phyloP scores from a whole-genome alignment of 2,888 invertebrate genomes.

The Thymelicus sylvestris region DNA sequence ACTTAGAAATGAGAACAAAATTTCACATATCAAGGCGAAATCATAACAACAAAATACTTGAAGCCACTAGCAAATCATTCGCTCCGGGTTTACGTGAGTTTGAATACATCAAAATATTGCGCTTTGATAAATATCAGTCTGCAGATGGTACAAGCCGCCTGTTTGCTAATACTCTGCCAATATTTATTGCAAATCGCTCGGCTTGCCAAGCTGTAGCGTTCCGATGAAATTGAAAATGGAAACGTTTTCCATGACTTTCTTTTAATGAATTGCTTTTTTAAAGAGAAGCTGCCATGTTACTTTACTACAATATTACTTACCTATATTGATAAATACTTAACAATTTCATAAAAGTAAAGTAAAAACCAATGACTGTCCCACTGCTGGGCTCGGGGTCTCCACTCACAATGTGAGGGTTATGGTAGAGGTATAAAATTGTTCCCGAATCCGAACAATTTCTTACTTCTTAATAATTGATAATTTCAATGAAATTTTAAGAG shows the following conservation, averaged over 20 bases:
- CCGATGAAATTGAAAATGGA: conserved; percentile 24
- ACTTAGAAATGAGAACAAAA: not conserved
- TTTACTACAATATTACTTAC: too few species aligned
- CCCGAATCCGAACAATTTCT: too few species aligned
- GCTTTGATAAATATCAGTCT: conserved; percentile 28
- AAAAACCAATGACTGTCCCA: too few species aligned
- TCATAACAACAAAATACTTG: conserved; percentile 5
- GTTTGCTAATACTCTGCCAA: conserved; percentile 35
- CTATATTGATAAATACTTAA: too few species aligned
- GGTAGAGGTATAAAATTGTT: too few species aligned
- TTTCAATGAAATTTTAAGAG: too few species aligned
- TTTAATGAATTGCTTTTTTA: conserved; percentile 6
- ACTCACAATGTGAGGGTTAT: too few species aligned
- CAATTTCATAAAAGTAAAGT: too few species aligned
- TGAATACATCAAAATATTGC: conserved; percentile 32
- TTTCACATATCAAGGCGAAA: not conserved
- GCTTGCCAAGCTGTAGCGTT: conserved; percentile 19
- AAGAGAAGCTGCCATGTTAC: not conserved
- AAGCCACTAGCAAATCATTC: conserved; percentile 7
- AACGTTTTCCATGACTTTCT: conserved; percentile 7
- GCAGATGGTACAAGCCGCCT: conserved; percentile 26
- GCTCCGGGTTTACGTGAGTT: conserved; percentile 15
- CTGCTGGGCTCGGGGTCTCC: too few species aligned
- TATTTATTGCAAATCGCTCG: conserved; percentile 35
- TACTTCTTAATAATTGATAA: too few species aligned